Evolutionary conservation across 64 coral and sea anemone genomes (phyloP).

Genomic region (Catalaphyllia jardinei): DNA sequence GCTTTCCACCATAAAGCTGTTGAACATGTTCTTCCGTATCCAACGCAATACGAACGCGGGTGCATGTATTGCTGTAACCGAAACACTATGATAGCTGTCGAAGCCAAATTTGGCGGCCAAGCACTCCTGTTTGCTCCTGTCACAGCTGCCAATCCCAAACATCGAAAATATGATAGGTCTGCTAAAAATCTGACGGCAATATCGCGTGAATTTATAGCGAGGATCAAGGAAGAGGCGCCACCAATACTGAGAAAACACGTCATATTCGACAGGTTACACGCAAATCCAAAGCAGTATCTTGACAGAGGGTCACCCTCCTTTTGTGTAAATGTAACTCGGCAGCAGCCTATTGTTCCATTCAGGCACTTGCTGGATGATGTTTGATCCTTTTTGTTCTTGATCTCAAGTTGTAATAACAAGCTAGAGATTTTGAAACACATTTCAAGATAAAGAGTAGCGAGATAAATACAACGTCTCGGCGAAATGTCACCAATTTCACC

Average conservation of each 20-base stretch:
- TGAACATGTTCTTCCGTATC: constrained; percentile 32
- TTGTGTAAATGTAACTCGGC: constrained; percentile 4
- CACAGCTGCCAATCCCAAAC: background rate
- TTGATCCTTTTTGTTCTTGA: no score
- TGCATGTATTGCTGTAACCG: background rate
- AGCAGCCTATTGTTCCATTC: background rate
- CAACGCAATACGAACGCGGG: background rate
- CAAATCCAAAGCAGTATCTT: background rate
- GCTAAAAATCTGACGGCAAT: background rate
- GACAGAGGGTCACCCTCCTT: background rate
- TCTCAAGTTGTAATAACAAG: no score
- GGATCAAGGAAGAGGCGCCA: background rate
- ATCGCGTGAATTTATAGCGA: constrained; percentile 1
- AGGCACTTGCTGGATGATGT: background rate
- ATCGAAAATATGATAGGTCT: background rate
- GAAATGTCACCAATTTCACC: no score
- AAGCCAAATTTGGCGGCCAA: constrained; percentile 9
- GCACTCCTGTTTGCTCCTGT: constrained; percentile 19
- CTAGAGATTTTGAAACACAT: no score
- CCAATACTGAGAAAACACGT: background rate
- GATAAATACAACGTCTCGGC: no score
- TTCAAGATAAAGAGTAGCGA: no score
- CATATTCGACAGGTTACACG: background rate
- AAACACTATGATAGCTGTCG: constrained; percentile 8
- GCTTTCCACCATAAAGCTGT: constrained; percentile 54